Conservation (phyloP, 2,797 vertebrate species). For the Anguilla anguilla region DNA sequence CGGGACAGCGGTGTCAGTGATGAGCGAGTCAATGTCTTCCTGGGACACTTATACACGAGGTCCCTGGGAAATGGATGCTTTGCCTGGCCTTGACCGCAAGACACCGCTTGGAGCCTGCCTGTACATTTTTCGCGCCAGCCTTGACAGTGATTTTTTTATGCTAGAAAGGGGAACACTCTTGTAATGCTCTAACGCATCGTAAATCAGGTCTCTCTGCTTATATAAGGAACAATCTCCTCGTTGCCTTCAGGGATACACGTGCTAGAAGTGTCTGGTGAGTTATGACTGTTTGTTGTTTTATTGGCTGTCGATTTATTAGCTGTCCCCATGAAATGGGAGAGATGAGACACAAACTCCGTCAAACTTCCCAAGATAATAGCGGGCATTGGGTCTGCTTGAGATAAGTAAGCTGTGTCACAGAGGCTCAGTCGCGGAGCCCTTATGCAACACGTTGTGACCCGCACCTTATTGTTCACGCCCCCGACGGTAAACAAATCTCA, state of each 20-base stretch:
- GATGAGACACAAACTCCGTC: background rate
- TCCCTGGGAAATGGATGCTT: background rate
- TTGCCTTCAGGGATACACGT: background rate
- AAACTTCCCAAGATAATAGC: slow-evolving; percentile 17
- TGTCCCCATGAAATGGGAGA: background rate
- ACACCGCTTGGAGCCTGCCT: background rate
- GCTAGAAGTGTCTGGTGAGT: background rate
- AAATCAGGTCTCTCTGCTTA: slow-evolving; percentile 15
- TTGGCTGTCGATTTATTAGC: slow-evolving; percentile 8
- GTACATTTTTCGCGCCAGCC: background rate
- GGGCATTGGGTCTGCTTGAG: background rate
- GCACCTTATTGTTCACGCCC: background rate
- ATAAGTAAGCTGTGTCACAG: background rate
- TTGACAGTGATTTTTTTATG: slow-evolving; percentile 8
- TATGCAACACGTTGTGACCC: background rate
- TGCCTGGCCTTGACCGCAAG: background rate
- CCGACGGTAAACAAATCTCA: slow-evolving; percentile 12
- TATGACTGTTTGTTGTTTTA: slow-evolving; percentile 2
- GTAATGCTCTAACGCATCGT: slow-evolving; percentile 19
- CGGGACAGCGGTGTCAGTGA: background rate
- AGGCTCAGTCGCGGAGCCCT: background rate
- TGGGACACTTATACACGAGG: background rate
- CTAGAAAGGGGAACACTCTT: slow-evolving; percentile 12
- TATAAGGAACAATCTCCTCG: slow-evolving; percentile 3
- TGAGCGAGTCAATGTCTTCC: background rate